Evolutionary conservation across 1,140 invertebrate genomes (phyloP).

Genomic region (Philotrypesis tridentata): DNA sequence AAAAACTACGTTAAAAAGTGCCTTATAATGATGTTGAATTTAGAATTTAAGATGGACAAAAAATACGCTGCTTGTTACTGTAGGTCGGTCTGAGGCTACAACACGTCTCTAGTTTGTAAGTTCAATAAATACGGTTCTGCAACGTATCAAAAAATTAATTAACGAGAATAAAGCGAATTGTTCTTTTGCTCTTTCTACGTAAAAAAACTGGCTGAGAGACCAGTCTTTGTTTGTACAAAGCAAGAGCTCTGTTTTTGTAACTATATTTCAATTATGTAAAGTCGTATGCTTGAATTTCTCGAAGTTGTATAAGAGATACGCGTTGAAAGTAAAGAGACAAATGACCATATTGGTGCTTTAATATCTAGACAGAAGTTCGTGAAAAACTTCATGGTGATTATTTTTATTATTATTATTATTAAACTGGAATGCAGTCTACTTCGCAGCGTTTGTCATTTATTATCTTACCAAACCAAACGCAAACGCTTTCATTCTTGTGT

Average conservation of each 20-base stretch:
- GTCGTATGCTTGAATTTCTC: slow-evolving; percentile 47
- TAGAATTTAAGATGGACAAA: slow-evolving; percentile 59
- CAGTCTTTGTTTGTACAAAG: slow-evolving; percentile 33
- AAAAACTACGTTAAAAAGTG: slow-evolving; percentile 57
- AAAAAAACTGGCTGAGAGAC: not conserved
- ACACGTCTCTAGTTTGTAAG: slow-evolving; percentile 69
- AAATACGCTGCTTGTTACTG: slow-evolving; percentile 57
- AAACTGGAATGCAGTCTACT: slow-evolving; percentile 50
- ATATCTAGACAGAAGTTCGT: slow-evolving; percentile 49
- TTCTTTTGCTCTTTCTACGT: slow-evolving; percentile 36
- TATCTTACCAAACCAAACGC: slow-evolving; percentile 48
- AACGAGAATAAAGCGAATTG: slow-evolving; percentile 43
- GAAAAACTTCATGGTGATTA: slow-evolving; percentile 46
- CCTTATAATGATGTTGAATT: slow-evolving; percentile 61
- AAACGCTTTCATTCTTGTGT: not conserved
- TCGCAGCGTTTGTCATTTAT: slow-evolving; percentile 49
- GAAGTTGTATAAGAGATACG: slow-evolving; percentile 44
- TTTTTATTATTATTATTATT: slow-evolving; percentile 43
- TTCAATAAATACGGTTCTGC: slow-evolving; percentile 58
- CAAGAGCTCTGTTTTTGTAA: slow-evolving; percentile 32
- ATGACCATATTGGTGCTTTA: slow-evolving; percentile 51
- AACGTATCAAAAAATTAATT: slow-evolving; percentile 56
- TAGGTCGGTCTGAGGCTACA: slow-evolving; percentile 64
- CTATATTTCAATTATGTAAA: not conserved
- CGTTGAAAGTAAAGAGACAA: slow-evolving; percentile 45